Evolutionary conservation across 2,888 invertebrate genomes (phyloP).

Genomic region (Papilio demoleus): DNA sequence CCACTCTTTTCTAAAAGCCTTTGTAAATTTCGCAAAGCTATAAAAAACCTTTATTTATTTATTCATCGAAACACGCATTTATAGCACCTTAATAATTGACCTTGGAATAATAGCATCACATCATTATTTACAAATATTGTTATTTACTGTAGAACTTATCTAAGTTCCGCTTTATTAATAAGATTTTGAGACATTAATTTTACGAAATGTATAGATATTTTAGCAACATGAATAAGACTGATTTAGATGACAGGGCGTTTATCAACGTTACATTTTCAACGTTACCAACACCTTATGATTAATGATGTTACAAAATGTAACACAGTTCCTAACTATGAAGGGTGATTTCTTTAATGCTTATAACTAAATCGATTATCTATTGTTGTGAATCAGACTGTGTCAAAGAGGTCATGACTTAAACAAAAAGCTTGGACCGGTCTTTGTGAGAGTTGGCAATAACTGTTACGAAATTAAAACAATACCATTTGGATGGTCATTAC

Average conservation of each 20-base stretch:
- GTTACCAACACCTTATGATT: constrained; percentile 15
- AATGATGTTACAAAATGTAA: background rate
- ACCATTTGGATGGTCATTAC: background rate
- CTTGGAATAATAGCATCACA: too few species aligned
- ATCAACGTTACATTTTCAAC: constrained; percentile 2
- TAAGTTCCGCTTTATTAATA: too few species aligned
- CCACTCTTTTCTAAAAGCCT: too few species aligned
- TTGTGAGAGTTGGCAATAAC: background rate
- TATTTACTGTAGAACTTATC: too few species aligned
- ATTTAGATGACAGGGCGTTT: constrained; percentile 16
- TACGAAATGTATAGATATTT: background rate
- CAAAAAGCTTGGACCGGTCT: constrained; percentile 14
- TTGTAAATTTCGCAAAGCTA: too few species aligned
- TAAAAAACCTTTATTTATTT: too few species aligned
- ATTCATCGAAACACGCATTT: too few species aligned
- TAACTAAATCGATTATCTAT: constrained; percentile 14
- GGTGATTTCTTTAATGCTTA: background rate
- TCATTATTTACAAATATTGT: too few species aligned
- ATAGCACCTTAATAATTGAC: too few species aligned
- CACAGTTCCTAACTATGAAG: background rate
- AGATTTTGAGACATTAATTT: background rate
- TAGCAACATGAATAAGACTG: background rate
- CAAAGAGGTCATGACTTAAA: background rate
- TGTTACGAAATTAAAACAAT: background rate
- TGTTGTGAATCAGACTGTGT: constrained; percentile 10